phyloP scores from a whole-genome alignment of 1,140 invertebrate species.

The Diachasma alloeum region DNA sequence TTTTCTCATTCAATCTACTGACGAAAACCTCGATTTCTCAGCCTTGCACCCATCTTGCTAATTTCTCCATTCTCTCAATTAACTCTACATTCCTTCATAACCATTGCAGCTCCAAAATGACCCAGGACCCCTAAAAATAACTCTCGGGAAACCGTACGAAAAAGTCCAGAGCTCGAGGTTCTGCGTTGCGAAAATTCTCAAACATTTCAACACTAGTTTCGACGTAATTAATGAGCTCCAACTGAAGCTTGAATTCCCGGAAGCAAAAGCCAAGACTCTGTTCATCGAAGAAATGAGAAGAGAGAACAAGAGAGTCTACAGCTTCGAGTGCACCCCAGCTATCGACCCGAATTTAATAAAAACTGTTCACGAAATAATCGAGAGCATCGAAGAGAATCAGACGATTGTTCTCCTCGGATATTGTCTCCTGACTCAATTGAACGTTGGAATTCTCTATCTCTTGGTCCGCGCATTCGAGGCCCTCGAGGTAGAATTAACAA shows the following conservation, averaged over 20 bases:
- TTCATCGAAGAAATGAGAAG: conserved; percentile 29
- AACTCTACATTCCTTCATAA: conserved; percentile 3
- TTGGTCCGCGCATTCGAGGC: conserved; percentile 51
- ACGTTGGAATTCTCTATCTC: conserved; percentile 56
- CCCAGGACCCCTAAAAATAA: conserved; percentile 39
- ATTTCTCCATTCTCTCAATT: background rate
- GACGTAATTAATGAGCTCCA: conserved; percentile 10
- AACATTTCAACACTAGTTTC: conserved; percentile 33
- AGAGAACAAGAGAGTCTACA: conserved; percentile 35
- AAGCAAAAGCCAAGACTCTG: conserved; percentile 24
- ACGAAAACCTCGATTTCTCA: too few species aligned
- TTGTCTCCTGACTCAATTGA: conserved; percentile 58
- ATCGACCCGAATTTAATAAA: conserved; percentile 40
- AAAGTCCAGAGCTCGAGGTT: conserved; percentile 58
- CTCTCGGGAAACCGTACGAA: conserved; percentile 46
- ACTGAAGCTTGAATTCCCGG: conserved; percentile 35
- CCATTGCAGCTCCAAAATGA: conserved; percentile 36
- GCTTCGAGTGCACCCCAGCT: conserved; percentile 44
- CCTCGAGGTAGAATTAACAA: conserved; percentile 39
- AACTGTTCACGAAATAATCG: conserved; percentile 39
- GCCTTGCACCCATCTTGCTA: too few species aligned
- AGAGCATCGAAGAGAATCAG: conserved; percentile 35
- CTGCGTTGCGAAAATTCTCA: conserved; percentile 43
- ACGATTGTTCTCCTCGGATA: conserved; percentile 55
- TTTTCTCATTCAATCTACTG: too few species aligned